phyloP scores from a whole-genome alignment of 2,113 vertebrate species.

The zebrafish (Danio rerio) region GRCz12tu NC_133200.1:38122501-38123000 shows the following conservation, averaged over 20 bases:
- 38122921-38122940: constrained; percentile 37
- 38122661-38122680: constrained; percentile 70
- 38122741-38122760: constrained; percentile 87
- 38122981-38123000: constrained; percentile 46
- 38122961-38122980: constrained; percentile 54
- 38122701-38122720: constrained; percentile 86
- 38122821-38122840: constrained; percentile 84
- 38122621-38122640: constrained; percentile 86
- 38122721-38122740: constrained; percentile 89
- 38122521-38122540: constrained; percentile 77
- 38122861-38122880: constrained; percentile 87
- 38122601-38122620: constrained; percentile 89
- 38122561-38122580: constrained; percentile 86
- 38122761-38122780: constrained; percentile 86
- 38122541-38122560: constrained; percentile 88
- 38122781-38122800: constrained; percentile 93
- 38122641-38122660: constrained; percentile 74
- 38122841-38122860: constrained; percentile 87
- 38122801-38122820: constrained; percentile 88
- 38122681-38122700: constrained; percentile 80
- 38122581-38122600: constrained; percentile 88
- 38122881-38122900: constrained; percentile 78
- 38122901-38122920: constrained; percentile 45
- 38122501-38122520: too few relatives aligned
- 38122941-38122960: constrained; percentile 20